Evolutionary conservation across 2,797 vertebrate species (phyloP).

Genomic region (Graptemys geographica): DNA sequence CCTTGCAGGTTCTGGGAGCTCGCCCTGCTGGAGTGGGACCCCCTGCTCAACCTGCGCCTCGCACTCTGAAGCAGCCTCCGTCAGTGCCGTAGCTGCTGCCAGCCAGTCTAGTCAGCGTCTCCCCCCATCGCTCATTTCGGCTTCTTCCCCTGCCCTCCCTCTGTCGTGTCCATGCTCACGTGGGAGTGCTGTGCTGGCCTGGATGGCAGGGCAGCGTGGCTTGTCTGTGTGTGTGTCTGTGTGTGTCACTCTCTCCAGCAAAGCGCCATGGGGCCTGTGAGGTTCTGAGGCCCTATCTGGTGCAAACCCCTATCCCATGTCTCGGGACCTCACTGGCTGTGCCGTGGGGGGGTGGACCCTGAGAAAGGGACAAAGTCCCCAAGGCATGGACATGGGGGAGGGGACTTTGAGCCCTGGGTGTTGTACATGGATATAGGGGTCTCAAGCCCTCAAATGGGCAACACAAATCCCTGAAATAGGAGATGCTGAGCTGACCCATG

Average conservation of each 20-base stretch:
- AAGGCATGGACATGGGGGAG: not conserved
- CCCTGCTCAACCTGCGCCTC: not conserved
- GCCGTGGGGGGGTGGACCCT: not conserved
- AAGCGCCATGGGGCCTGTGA: not conserved
- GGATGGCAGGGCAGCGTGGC: too few relatives aligned
- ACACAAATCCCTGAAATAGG: not conserved
- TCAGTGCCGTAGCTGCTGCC: not conserved
- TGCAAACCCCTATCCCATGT: not conserved
- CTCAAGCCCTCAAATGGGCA: not conserved
- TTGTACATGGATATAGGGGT: not conserved
- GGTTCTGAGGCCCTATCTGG: not conserved
- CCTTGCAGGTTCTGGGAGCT: too few relatives aligned
- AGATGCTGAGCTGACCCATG: not conserved
- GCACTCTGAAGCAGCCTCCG: not conserved
- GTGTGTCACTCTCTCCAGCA: not conserved
- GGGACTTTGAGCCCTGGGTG: not conserved
- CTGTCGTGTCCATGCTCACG: not conserved
- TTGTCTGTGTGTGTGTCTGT: not conserved
- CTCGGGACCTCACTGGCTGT: not conserved
- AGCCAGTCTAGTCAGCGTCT: not conserved
- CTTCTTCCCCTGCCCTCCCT: conserved; percentile 49
- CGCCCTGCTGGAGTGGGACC: too few relatives aligned
- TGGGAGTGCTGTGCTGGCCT: not conserved
- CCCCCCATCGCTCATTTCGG: not conserved
- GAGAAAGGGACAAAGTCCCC: not conserved